These are phyloP conservation scores for Temnothorax nylanderi DNA, from an alignment of 1,140 invertebrate genomes.

Conservation along the genomic window DNA sequence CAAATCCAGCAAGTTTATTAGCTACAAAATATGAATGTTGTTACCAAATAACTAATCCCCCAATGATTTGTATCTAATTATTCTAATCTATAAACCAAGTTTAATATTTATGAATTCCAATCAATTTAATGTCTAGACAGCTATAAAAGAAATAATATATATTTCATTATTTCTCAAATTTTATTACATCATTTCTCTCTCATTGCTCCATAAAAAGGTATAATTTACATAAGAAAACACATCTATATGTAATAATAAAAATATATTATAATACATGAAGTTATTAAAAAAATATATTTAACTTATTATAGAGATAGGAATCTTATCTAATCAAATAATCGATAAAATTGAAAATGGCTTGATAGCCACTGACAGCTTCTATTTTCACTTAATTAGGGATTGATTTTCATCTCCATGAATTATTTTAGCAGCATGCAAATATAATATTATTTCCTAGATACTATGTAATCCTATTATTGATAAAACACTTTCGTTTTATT, in stretches of 20 bases:
- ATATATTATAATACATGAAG: background rate
- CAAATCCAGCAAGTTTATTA: slow-evolving; percentile 15
- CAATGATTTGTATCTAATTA: background rate
- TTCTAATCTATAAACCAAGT: background rate
- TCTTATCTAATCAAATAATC: background rate
- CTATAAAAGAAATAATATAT: too few relatives aligned
- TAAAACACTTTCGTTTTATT: background rate
- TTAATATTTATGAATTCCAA: background rate
- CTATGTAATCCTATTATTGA: background rate
- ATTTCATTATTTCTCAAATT: background rate
- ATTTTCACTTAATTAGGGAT: background rate
- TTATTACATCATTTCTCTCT: background rate
- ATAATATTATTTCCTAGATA: background rate
- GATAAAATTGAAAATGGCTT: too few relatives aligned
- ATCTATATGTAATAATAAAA: background rate
- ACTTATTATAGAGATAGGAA: background rate
- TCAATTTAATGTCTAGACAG: background rate
- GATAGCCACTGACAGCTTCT: background rate
- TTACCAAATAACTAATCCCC: background rate
- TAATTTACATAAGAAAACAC: background rate
- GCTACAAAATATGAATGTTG: background rate
- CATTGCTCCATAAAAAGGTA: background rate
- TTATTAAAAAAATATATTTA: background rate
- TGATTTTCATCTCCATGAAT: background rate
- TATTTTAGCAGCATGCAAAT: background rate